A percentile compares a stretch with the other conserved stretches of the same genome.
phyloP scores from a whole-genome alignment of 2,113 vertebrate species.

The Oryzias celebensis region DNA sequence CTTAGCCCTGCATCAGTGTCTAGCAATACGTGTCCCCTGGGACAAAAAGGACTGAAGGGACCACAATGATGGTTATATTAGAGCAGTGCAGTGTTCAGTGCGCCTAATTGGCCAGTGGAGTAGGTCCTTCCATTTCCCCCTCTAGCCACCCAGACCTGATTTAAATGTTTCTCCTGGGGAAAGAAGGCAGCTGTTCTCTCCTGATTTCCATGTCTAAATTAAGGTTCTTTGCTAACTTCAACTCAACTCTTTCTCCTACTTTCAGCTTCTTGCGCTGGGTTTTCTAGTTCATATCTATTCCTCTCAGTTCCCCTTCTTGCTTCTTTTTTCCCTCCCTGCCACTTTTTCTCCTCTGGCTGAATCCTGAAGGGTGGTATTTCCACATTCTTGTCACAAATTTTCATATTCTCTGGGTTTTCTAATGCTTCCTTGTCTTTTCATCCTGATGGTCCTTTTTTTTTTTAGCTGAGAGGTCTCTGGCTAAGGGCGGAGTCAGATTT shows the following conservation, averaged over 20 bases:
- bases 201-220: slow-evolving; percentile 77
- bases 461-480: slow-evolving; percentile 26
- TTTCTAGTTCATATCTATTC: slow-evolving; percentile 56
- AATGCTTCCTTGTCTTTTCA: slow-evolving; percentile 33
- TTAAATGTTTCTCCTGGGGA: slow-evolving; percentile 75
- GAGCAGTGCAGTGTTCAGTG: slow-evolving; percentile 53
- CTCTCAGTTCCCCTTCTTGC: slow-evolving; percentile 34
- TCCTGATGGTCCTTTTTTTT: slow-evolving; percentile 45
- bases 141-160: slow-evolving; percentile 71
- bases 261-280: slow-evolving; percentile 46
- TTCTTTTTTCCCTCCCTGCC: slow-evolving; percentile 25
- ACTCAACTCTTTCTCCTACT: slow-evolving; percentile 59
- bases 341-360: slow-evolving; percentile 47
- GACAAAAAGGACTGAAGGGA: slow-evolving; percentile 56
- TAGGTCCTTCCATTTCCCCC: slow-evolving; percentile 61
- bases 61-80: slow-evolving; percentile 72
- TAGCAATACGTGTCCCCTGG: slow-evolving; percentile 52
- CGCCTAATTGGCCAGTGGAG: slow-evolving; percentile 75
- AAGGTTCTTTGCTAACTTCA: slow-evolving; percentile 62
- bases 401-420: slow-evolving; percentile 55
- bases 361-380: slow-evolving; percentile 66
- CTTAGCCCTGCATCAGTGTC: slow-evolving; percentile 30
- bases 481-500: slow-evolving; percentile 50
- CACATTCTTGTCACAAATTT: slow-evolving; percentile 63
- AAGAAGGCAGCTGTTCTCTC: slow-evolving; percentile 71